Percentiles rank a stretch among this genome's conserved stretches.
These are phyloP conservation scores for Branchellion lobata DNA, from an alignment of 2,888 invertebrate species.

Conservation along the genomic window DNA sequence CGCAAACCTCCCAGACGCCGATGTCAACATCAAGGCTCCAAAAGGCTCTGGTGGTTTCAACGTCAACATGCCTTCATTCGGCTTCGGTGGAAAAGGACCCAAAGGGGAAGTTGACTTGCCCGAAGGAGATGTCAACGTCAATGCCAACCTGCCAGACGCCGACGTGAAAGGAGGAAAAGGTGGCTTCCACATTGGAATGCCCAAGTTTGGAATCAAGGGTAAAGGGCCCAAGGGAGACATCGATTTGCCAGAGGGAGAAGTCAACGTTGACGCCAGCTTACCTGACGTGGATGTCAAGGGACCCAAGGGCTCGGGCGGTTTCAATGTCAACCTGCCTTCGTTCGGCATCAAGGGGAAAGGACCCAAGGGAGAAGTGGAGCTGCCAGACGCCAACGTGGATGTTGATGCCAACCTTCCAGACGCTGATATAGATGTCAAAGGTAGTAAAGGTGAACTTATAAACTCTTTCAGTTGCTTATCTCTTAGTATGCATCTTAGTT, in stretches of 20 bases:
- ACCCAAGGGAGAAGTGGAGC: conserved; percentile 12
- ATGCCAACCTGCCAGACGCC: conserved; percentile 32
- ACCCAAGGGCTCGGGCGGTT: conserved; percentile 10
- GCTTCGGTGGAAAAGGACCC: conserved; percentile 15
- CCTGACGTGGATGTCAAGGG: conserved; percentile 8
- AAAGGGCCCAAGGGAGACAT: conserved; percentile 19
- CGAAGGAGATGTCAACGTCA: conserved; percentile 13
- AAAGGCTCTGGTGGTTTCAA: conserved; percentile 26
- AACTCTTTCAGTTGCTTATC: no score
- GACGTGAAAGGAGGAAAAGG: conserved; percentile 37
- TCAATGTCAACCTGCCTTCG: conserved; percentile 24
- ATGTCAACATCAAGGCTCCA: conserved; percentile 12
- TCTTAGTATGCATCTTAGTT: no score
- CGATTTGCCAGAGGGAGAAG: neutral
- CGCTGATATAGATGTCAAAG: neutral
- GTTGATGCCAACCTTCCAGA: conserved; percentile 18
- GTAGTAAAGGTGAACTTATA: neutral
- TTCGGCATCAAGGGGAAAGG: conserved; percentile 36
- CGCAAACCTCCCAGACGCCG: conserved; percentile 32
- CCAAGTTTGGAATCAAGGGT: conserved; percentile 18
- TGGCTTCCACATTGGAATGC: conserved; percentile 28
- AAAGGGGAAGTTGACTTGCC: conserved; percentile 21
- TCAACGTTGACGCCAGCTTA: neutral
- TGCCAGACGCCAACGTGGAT: neutral
- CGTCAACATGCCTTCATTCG: conserved; percentile 23